These are phyloP conservation scores for Noturus placidus DNA, from an alignment of 2,113 vertebrate genomes.

Conservation along the genomic window DNA sequence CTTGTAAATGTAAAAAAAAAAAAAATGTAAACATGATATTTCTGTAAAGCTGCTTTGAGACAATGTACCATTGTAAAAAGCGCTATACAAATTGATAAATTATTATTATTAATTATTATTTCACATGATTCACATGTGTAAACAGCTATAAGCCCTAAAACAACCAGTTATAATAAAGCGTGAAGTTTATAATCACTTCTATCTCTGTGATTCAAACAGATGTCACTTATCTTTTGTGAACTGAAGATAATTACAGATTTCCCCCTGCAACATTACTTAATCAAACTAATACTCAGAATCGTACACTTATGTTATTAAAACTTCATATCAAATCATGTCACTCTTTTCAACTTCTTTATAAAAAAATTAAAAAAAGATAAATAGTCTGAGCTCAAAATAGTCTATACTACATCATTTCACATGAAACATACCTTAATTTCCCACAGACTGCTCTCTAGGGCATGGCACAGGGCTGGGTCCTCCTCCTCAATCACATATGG, in stretches of 20 bases:
- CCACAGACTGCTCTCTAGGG: conserved; percentile 94
- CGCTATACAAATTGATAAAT: too few relatives aligned
- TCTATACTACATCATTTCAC: background rate
- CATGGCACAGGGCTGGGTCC: conserved; percentile 80
- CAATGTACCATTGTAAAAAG: too few relatives aligned
- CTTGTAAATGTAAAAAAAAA: too few relatives aligned
- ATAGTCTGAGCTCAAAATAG: background rate
- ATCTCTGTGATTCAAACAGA: background rate
- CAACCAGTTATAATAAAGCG: background rate
- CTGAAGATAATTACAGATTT: background rate
- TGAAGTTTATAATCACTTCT: background rate
- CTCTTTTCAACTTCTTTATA: background rate
- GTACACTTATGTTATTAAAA: too few relatives aligned
- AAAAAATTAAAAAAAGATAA: background rate
- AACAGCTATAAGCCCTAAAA: background rate
- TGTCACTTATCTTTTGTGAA: background rate
- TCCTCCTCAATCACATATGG: conserved; percentile 82
- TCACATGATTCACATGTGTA: background rate
- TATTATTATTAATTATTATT: too few relatives aligned
- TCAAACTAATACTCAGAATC: too few relatives aligned
- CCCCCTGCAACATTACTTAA: background rate
- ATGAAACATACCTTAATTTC: conserved; percentile 81
- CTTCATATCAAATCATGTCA: background rate
- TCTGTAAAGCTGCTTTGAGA: too few relatives aligned
- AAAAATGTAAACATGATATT: too few relatives aligned